phyloP scores from a whole-genome alignment of 2,797 vertebrate genomes.

The Anniella stebbinsi region DNA sequence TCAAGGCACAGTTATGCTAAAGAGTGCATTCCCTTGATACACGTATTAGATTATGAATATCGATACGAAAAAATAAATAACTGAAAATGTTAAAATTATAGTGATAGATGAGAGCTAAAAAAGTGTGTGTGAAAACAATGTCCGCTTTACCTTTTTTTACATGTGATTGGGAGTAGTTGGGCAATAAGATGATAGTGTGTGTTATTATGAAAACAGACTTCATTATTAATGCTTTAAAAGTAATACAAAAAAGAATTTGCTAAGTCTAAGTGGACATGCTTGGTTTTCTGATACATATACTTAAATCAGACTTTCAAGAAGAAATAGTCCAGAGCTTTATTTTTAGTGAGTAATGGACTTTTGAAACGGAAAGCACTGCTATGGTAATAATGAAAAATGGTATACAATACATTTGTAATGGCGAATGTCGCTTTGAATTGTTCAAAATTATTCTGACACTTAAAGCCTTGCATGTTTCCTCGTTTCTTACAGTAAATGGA shows the following conservation, averaged over 20 bases:
- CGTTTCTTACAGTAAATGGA: neutral
- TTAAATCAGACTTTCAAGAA: slow-evolving; percentile 29
- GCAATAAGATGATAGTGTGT: neutral
- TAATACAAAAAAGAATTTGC: neutral
- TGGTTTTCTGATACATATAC: slow-evolving; percentile 15
- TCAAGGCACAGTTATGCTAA: neutral
- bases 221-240: neutral
- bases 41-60: neutral
- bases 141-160: neutral
- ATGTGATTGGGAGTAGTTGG: neutral
- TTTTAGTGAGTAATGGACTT: slow-evolving; percentile 1
- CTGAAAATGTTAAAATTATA: neutral
- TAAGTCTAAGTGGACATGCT: neutral
- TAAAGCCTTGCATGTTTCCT: slow-evolving; percentile 26
- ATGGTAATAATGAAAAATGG: slow-evolving; percentile 29
- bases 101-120: neutral
- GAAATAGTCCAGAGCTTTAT: slow-evolving; percentile 18
- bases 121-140: neutral
- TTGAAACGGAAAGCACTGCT: slow-evolving; percentile 31
- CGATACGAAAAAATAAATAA: neutral
- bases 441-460: neutral
- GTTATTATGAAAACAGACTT: neutral
- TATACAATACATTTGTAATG: neutral
- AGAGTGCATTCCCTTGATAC: neutral
- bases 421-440: slow-evolving; percentile 7